These are phyloP conservation scores for Nothobranchius kuhntae DNA, from an alignment of 2,113 vertebrate genomes.

Conservation along the genomic window DNA sequence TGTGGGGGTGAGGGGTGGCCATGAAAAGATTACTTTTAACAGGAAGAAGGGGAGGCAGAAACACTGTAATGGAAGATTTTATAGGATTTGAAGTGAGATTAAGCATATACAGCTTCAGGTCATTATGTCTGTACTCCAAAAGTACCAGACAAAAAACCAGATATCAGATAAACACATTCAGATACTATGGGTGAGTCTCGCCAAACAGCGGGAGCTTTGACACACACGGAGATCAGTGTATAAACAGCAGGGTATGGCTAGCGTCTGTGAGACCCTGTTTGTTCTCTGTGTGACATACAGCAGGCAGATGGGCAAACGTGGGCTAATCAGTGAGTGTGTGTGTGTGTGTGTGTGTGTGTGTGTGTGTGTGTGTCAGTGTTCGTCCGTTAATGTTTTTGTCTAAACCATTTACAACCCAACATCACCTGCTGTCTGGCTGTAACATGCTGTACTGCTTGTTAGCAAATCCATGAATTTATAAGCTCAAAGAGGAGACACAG, in stretches of 20 bases:
- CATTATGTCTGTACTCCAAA: conserved; percentile 9
- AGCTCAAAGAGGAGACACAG: neutral
- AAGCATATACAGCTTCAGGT: neutral
- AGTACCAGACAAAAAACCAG: conserved; percentile 5
- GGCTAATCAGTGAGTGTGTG: conserved; percentile 20
- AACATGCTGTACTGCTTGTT: conserved; percentile 11
- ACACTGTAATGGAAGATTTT: conserved; percentile 36
- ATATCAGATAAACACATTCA: conserved; percentile 7
- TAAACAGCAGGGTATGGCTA: conserved; percentile 50
- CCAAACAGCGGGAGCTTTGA: conserved; percentile 20
- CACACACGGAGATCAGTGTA: conserved; percentile 16
- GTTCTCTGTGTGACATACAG: conserved; percentile 52
- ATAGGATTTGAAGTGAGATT: conserved; percentile 26
- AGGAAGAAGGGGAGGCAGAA: conserved; percentile 35
- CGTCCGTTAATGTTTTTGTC: conserved; percentile 7
- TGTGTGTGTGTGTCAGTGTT: conserved; percentile 8
- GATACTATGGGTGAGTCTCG: conserved; percentile 24
- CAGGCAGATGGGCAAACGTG: conserved; percentile 43
- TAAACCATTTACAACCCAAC: conserved; percentile 25
- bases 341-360: conserved; percentile 4
- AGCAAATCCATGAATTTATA: conserved; percentile 12
- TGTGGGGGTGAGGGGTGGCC: conserved; percentile 12
- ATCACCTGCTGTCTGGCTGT: conserved; percentile 31
- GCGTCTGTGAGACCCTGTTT: conserved; percentile 48
- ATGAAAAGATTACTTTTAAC: conserved; percentile 36